Conservation (phyloP, 2,888 invertebrate species). For the Lacanobia oleracea region DNA sequence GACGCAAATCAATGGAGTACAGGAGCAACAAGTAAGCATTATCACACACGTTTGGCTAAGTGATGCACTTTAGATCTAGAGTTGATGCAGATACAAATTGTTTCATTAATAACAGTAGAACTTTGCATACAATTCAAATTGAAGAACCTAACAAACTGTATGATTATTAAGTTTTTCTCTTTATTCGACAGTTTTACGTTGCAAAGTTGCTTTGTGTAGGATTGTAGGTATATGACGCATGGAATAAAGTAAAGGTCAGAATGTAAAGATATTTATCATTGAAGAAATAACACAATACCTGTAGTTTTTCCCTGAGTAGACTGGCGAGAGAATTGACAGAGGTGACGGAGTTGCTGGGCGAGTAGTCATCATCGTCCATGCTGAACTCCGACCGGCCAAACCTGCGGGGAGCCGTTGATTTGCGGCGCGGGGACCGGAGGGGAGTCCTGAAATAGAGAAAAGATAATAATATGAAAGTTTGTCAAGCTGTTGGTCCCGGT, state of each 20-base stretch:
- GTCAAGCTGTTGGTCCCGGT: too few species aligned
- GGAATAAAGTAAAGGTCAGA: background rate
- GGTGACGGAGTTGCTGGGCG: constrained; percentile 95
- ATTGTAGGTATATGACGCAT: too few species aligned
- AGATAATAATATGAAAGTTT: too few species aligned
- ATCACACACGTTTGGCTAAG: too few species aligned
- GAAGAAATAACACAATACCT: constrained; percentile 85
- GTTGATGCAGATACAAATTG: too few species aligned
- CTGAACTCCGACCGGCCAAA: constrained; percentile 89
- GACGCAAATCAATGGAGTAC: too few species aligned
- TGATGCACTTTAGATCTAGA: too few species aligned
- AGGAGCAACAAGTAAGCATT: too few species aligned
- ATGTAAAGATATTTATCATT: background rate
- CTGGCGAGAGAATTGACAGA: constrained; percentile 96
- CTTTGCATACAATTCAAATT: too few species aligned
- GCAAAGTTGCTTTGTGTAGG: background rate
- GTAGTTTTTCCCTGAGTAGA: constrained; percentile 95
- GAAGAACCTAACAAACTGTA: too few species aligned
- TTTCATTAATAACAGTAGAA: too few species aligned
- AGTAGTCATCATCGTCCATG: constrained; percentile 92
- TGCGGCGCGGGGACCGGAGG: constrained; percentile 92
- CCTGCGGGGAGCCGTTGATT: constrained; percentile 89
- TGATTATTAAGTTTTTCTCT: too few species aligned
- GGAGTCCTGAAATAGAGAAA: constrained; percentile 89
- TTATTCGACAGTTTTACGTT: background rate